These are phyloP conservation scores for Rhinoraja longicauda DNA, from an alignment of 2,797 vertebrate species.

Conservation along the genomic window DNA sequence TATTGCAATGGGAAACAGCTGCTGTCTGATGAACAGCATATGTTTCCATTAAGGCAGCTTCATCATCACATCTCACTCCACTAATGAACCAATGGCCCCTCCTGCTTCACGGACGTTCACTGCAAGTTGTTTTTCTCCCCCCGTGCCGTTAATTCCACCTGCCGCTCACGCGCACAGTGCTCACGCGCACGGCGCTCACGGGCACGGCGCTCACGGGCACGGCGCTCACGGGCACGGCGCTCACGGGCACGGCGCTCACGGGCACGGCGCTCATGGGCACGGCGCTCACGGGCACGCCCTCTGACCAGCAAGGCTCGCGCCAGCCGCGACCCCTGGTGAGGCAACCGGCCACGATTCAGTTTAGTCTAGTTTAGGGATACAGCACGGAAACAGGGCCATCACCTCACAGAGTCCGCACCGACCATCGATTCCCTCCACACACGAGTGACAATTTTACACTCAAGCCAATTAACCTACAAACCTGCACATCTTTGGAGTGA, in stretches of 20 bases:
- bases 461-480: too few species aligned
- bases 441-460: too few species aligned
- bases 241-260: background rate
- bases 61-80: background rate
- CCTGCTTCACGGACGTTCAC: background rate
- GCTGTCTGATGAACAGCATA: conserved; percentile 31
- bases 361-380: background rate
- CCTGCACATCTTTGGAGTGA: too few species aligned
- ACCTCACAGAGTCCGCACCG: too few species aligned
- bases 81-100: conserved; percentile 31
- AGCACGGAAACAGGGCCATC: too few species aligned
- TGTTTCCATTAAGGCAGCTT: conserved; percentile 23
- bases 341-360: background rate
- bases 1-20: conserved; percentile 33
- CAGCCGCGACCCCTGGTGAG: background rate
- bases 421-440: too few species aligned
- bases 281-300: background rate
- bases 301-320: background rate
- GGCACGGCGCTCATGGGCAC: background rate
- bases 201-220: background rate
- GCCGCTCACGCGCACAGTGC: background rate
- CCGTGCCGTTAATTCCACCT: background rate
- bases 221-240: background rate
- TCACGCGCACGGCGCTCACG: background rate
- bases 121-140: background rate